Percentiles rank a stretch among this genome's conserved stretches.
Conservation (phyloP, 23 tunicate genomes). For the Trididemnum miniatum region DNA sequence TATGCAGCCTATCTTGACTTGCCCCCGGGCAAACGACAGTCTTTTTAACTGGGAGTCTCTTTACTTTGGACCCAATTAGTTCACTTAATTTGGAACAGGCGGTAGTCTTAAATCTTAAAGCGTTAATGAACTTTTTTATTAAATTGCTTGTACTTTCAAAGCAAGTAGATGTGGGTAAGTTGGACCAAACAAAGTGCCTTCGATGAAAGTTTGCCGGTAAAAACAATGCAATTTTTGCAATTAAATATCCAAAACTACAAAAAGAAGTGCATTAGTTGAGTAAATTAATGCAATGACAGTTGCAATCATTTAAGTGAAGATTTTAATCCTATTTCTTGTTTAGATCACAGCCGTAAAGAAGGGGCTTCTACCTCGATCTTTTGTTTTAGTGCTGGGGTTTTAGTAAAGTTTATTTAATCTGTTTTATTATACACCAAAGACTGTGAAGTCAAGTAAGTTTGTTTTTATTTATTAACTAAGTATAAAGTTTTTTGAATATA, state of each 20-base stretch:
- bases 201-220: too few species aligned
- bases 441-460: slow-evolving; percentile 1
- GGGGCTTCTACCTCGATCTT: slow-evolving; percentile 22
- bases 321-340: too few species aligned
- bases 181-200: too few species aligned
- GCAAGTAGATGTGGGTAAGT: too few species aligned
- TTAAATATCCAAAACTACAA: too few species aligned
- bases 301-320: neutral
- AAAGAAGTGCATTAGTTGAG: too few species aligned
- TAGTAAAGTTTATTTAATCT: neutral
- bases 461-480: too few species aligned
- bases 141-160: too few species aligned
- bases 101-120: neutral
- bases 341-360: neutral
- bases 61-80: neutral
- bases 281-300: neutral
- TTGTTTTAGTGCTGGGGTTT: neutral
- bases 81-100: neutral
- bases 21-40: slow-evolving; percentile 11
- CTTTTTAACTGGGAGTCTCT: neutral
- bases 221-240: too few species aligned
- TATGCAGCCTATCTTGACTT: slow-evolving; percentile 1
- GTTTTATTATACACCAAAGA: slow-evolving; percentile 1
- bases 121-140: too few species aligned
- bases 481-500: too few species aligned